Percentiles rank a stretch among this genome's conserved stretches.
phyloP scores from a whole-genome alignment of 2,113 vertebrate species.

The Sceloporus tristichus region DNA sequence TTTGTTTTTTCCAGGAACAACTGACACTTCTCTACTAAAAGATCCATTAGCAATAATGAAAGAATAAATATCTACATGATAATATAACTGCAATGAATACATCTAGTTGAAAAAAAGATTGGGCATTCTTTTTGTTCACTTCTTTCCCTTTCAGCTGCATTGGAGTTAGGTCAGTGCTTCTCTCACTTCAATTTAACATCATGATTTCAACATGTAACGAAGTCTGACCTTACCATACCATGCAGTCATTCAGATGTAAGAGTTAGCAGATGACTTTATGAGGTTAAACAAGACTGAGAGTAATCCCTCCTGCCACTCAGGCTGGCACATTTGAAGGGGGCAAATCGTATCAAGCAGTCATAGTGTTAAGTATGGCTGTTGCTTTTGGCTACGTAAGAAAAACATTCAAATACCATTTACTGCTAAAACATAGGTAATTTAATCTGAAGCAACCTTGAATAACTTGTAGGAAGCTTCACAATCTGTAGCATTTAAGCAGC shows the following conservation, averaged over 20 bases:
- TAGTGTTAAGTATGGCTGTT: not conserved
- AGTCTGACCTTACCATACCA: not conserved
- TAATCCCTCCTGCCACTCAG: not conserved
- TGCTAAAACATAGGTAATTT: not conserved
- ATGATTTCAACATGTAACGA: not conserved
- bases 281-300: not conserved
- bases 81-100: not conserved
- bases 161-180: not conserved
- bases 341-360: not conserved
- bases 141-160: not conserved
- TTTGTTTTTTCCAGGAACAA: not conserved
- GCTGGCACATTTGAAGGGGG: not conserved
- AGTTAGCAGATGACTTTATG: not conserved
- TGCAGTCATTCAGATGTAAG: not conserved
- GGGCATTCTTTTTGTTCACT: not conserved
- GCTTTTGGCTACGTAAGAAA: not conserved
- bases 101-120: not conserved
- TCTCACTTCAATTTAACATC: not conserved
- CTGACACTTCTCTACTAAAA: not conserved
- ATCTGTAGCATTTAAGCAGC: not conserved
- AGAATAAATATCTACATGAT: not conserved
- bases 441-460: not conserved
- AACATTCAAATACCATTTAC: not conserved
- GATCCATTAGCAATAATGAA: not conserved
- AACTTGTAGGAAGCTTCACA: not conserved